Percentiles rank a stretch among this genome's conserved stretches.
Evolutionary conservation across 2,113 vertebrate genomes (phyloP).

Genomic region (Lampris megalopsis): DNA sequence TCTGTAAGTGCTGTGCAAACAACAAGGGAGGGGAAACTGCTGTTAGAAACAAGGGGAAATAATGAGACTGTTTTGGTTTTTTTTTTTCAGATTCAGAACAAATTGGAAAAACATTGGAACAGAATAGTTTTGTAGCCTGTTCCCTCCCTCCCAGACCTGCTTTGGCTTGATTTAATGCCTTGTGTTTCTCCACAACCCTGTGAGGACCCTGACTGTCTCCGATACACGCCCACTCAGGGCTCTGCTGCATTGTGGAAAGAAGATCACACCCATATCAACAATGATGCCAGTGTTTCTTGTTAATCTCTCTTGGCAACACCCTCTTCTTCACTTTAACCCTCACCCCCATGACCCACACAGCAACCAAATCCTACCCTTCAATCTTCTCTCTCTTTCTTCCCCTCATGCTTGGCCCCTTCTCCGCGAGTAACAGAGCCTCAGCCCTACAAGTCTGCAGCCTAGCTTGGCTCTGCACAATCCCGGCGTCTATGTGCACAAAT

Average conservation of each 20-base stretch:
- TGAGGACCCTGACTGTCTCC: constrained; percentile 75
- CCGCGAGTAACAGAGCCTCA: constrained; percentile 58
- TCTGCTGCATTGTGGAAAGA: constrained; percentile 78
- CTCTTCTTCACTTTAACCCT: constrained; percentile 50
- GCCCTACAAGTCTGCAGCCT: constrained; percentile 68
- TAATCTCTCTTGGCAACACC: constrained; percentile 79
- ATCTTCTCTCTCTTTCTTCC: constrained; percentile 55
- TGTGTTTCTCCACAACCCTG: constrained; percentile 76
- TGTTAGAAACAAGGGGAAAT: constrained; percentile 62
- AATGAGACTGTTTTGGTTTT: constrained; percentile 29
- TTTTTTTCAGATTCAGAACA: constrained; percentile 41
- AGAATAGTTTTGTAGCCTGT: constrained; percentile 46
- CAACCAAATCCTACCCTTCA: constrained; percentile 75
- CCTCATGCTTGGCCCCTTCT: constrained; percentile 56
- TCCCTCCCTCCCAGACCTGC: constrained; percentile 36
- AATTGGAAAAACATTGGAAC: constrained; percentile 66
- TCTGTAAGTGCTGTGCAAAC: constrained; percentile 95
- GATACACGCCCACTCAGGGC: constrained; percentile 68
- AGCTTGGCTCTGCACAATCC: constrained; percentile 71
- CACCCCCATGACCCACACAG: constrained; percentile 69
- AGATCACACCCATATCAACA: constrained; percentile 80
- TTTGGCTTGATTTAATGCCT: constrained; percentile 66
- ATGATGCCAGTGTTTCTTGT: constrained; percentile 80
- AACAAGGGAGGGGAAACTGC: constrained; percentile 44
- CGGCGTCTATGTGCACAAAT: constrained; percentile 72